These are phyloP conservation scores for Diachasmimorpha longicaudata DNA, from an alignment of 1,140 invertebrate genomes.

Conservation along the genomic window DNA sequence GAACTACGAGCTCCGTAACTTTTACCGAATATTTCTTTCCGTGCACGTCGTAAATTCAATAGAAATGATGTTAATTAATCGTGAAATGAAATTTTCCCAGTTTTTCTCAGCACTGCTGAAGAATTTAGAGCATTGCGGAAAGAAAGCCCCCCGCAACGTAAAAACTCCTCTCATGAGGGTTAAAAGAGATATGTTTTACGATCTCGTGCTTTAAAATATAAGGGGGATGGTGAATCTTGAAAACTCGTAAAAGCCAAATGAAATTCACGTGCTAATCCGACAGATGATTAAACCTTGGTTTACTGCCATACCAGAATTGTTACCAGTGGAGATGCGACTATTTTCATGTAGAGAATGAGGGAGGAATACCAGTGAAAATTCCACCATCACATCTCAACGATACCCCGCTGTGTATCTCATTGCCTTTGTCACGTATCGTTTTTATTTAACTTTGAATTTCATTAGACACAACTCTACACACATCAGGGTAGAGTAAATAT, in stretches of 20 bases:
- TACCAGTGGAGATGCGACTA: slow-evolving; percentile 21
- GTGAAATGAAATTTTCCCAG: neutral
- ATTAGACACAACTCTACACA: neutral
- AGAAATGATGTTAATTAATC: neutral
- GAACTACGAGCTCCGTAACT: no score
- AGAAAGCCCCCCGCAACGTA: neutral
- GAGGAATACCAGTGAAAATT: slow-evolving; percentile 9
- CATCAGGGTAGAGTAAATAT: neutral
- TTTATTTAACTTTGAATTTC: neutral
- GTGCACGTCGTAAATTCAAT: neutral
- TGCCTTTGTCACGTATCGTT: slow-evolving; percentile 8
- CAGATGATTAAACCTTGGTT: slow-evolving; percentile 51
- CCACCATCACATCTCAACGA: neutral
- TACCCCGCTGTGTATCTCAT: neutral
- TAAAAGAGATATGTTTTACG: slow-evolving; percentile 14
- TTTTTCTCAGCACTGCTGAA: neutral
- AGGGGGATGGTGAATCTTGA: slow-evolving; percentile 46
- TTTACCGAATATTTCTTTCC: no score
- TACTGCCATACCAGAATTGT: slow-evolving; percentile 37
- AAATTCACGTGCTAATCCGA: slow-evolving; percentile 56
- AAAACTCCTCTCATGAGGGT: slow-evolving; percentile 3
- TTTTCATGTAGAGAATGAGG: slow-evolving; percentile 4
- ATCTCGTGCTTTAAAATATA: neutral
- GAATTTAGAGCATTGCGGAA: neutral
- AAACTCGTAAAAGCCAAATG: slow-evolving; percentile 62